Evolutionary conservation across 2,113 vertebrate genomes (phyloP).

Genomic region (Grus americana): DNA sequence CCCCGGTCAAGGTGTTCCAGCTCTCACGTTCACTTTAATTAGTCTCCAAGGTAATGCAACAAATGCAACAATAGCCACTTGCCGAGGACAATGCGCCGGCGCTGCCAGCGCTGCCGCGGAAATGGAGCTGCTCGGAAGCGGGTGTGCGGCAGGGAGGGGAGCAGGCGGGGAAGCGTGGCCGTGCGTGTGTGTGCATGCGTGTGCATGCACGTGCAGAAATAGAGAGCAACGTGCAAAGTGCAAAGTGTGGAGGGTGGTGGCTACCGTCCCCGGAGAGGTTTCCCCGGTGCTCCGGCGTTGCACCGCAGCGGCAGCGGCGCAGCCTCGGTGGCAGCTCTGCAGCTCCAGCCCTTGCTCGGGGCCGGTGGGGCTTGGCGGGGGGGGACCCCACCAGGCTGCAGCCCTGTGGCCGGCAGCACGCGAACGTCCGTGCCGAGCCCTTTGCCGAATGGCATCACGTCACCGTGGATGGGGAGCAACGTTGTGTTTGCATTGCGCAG

Average conservation of each 20-base stretch:
- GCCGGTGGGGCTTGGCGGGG: fast-evolving
- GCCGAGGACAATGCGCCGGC: not conserved
- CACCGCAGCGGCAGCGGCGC: not conserved
- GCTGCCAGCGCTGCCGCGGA: not conserved
- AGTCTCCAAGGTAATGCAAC: not conserved
- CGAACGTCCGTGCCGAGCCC: fast-evolving
- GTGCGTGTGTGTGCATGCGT: not conserved
- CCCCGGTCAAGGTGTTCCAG: not conserved
- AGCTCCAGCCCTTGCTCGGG: not conserved
- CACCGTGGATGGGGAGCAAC: not conserved
- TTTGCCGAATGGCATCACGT: not conserved
- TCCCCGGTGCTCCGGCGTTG: not conserved
- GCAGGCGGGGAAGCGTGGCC: not conserved
- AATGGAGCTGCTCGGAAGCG: not conserved
- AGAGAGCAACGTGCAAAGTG: not conserved
- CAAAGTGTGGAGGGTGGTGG: not conserved
- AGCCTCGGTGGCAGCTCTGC: not conserved
- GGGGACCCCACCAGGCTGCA: not conserved
- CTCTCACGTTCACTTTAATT: not conserved
- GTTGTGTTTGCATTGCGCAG: fast-evolving
- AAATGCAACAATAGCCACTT: not conserved
- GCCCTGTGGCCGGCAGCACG: fast-evolving
- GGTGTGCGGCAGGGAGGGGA: not conserved
- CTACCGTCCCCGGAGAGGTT: not conserved
- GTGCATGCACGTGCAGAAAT: no score